Percentiles rank a stretch among this genome's conserved stretches.
Conservation (phyloP, 2,113 vertebrate genomes). For the Corydoras sp. region DNA sequence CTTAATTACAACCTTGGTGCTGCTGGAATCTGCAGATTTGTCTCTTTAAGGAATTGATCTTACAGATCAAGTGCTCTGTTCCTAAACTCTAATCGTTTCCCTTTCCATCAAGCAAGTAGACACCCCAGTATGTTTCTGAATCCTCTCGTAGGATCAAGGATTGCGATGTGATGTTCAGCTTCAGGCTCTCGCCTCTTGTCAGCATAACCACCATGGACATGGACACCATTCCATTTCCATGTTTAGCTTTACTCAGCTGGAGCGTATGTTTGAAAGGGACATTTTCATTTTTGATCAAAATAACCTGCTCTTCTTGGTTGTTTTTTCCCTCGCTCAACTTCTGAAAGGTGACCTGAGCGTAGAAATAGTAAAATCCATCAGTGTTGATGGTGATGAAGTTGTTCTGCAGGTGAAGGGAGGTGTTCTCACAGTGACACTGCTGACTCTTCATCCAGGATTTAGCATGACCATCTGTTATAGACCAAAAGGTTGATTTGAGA, state of each 20-base stretch:
- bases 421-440: not conserved
- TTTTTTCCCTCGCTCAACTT: rapidly evolving
- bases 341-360: conserved; percentile 52
- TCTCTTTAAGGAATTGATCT: no score
- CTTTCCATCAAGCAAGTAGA: conserved; percentile 40
- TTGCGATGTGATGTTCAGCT: conserved; percentile 23
- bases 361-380: conserved; percentile 47
- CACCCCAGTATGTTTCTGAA: conserved; percentile 55
- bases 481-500: not conserved
- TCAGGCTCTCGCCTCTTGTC: conserved; percentile 30
- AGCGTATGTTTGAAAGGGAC: rapidly evolving
- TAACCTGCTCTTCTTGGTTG: not conserved
- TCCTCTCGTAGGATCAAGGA: rapidly evolving
- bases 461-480: not conserved
- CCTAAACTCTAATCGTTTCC: not conserved
- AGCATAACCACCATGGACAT: conserved; percentile 46
- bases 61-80: not conserved
- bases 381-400: conserved; percentile 26
- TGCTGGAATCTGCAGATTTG: not conserved
- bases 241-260: conserved; percentile 29
- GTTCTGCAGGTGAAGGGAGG: not conserved
- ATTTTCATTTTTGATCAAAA: conserved; percentile 36
- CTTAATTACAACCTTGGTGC: not conserved
- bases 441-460: not conserved
- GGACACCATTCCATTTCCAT: conserved; percentile 27